Percentiles rank a stretch among this genome's conserved stretches.
phyloP scores from a whole-genome alignment of 2,797 vertebrate species.

The Pipistrellus pygmaeus region DNA sequence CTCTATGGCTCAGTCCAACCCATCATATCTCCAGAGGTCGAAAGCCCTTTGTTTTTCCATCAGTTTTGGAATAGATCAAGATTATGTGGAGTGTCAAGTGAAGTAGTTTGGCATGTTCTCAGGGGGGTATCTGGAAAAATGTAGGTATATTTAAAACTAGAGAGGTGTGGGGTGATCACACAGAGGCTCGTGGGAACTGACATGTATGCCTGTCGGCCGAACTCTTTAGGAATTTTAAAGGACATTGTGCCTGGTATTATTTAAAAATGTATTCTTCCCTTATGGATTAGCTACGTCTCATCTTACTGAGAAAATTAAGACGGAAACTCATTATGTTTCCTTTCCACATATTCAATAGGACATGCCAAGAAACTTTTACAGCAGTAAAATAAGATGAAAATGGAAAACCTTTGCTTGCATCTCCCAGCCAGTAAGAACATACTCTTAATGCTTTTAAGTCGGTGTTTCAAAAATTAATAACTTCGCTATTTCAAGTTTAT shows the following conservation, averaged over 20 bases:
- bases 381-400: slow-evolving; percentile 23
- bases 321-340: background rate
- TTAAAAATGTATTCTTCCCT: background rate
- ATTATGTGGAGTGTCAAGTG: background rate
- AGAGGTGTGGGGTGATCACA: background rate
- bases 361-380: background rate
- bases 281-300: background rate
- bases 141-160: background rate
- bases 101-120: background rate
- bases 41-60: background rate
- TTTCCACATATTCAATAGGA: background rate
- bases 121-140: background rate
- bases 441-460: slow-evolving; percentile 10
- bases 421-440: background rate
- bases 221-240: background rate
- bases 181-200: background rate
- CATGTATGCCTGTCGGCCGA: background rate
- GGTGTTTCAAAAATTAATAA: background rate
- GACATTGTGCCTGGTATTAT: background rate
- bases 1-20: background rate
- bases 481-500: background rate
- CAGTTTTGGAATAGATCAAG: background rate
- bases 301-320: background rate
- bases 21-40: background rate
- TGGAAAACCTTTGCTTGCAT: background rate